phyloP scores from a whole-genome alignment of 2,888 invertebrate species.

The Gari tellinella region DNA sequence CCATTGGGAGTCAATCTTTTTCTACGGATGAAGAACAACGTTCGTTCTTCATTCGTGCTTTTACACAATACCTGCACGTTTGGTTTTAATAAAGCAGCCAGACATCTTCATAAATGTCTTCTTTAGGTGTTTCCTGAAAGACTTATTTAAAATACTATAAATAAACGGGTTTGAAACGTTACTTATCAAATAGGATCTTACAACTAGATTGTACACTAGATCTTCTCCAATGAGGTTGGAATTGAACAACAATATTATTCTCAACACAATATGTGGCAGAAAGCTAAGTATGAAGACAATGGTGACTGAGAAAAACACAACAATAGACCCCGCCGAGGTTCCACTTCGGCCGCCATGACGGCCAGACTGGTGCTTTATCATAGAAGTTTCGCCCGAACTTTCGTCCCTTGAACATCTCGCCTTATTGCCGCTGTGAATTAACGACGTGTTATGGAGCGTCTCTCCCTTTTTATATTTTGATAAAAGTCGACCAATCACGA shows the following conservation, averaged over 20 bases:
- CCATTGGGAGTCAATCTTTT: no score
- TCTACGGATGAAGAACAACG: no score
- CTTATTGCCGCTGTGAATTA: not conserved
- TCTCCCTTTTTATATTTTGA: constrained; percentile 44
- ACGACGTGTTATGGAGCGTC: constrained; percentile 17
- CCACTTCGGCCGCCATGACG: constrained; percentile 23
- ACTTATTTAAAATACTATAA: constrained; percentile 65
- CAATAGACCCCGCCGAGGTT: constrained; percentile 56
- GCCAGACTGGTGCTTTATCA: constrained; percentile 1
- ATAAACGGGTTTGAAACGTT: constrained; percentile 68
- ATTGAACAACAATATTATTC: constrained; percentile 52
- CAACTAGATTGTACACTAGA: constrained; percentile 61
- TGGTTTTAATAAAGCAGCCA: no score
- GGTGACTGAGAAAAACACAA: constrained; percentile 66
- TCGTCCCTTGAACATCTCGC: constrained; percentile 25
- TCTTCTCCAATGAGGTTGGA: constrained; percentile 28
- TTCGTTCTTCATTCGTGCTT: no score
- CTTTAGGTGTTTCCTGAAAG: constrained; percentile 65
- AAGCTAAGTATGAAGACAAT: constrained; percentile 66
- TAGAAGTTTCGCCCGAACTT: constrained; percentile 19
- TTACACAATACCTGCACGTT: no score
- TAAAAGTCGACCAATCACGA: constrained; percentile 44
- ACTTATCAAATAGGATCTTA: constrained; percentile 65
- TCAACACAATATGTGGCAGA: constrained; percentile 62
- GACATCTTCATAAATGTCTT: constrained; percentile 26